phyloP scores from a whole-genome alignment of 2,113 vertebrate species.

The Phodopus roborovskii region DNA sequence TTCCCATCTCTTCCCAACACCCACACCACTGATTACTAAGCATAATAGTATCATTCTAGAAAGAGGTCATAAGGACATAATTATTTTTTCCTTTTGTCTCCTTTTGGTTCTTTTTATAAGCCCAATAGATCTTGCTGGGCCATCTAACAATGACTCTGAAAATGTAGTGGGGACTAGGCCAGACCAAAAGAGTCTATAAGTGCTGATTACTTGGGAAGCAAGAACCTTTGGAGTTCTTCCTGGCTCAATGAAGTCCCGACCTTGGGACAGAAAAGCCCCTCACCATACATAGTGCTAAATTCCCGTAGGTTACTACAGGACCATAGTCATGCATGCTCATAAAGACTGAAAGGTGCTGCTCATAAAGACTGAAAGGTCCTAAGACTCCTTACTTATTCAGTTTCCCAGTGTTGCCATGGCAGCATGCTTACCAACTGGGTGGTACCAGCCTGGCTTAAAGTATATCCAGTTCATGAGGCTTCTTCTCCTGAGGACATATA shows the following conservation, averaged over 20 bases:
- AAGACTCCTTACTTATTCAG: not conserved
- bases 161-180: not conserved
- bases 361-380: not conserved
- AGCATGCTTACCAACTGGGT: not conserved
- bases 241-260: not conserved
- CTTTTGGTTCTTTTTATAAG: not conserved
- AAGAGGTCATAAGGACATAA: not conserved
- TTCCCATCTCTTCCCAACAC: not conserved
- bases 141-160: constrained; percentile 28
- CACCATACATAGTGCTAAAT: not conserved
- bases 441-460: not conserved
- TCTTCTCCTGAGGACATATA: not conserved
- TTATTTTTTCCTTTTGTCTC: not conserved
- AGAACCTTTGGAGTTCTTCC: not conserved
- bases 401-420: not conserved
- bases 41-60: not conserved
- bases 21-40: not conserved
- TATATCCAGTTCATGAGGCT: not conserved
- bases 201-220: not conserved
- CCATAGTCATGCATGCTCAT: not conserved
- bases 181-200: not conserved
- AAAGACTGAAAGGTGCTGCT: not conserved
- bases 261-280: not conserved
- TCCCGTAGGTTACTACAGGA: not conserved
- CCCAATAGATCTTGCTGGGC: not conserved